phyloP scores from a whole-genome alignment of 2,113 vertebrate genomes.

The Bujurquina vittata region DNA sequence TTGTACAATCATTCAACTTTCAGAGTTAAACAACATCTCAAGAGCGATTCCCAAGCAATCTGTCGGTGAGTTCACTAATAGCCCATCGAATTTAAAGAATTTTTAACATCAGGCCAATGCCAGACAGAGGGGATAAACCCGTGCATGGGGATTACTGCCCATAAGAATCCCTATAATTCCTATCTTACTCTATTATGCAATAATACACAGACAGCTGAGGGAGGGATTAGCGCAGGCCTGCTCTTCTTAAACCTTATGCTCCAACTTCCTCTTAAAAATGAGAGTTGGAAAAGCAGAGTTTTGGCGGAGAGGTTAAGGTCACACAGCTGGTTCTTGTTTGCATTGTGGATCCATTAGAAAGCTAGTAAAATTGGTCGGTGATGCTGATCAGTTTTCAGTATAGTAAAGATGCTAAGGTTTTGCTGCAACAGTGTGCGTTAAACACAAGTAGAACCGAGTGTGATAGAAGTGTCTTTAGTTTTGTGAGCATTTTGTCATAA shows the following conservation, averaged over 20 bases:
- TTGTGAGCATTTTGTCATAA: too few relatives aligned
- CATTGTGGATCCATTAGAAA: background rate
- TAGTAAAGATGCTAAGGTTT: background rate
- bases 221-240: constrained; percentile 62
- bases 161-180: constrained; percentile 74
- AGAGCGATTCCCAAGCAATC: constrained; percentile 1
- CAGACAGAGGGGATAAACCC: constrained; percentile 63
- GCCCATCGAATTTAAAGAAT: constrained; percentile 54
- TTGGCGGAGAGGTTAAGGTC: background rate
- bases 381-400: background rate
- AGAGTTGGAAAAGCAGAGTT: constrained; percentile 10
- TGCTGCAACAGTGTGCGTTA: background rate
- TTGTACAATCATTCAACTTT: constrained; percentile 12
- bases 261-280: constrained; percentile 54
- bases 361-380: background rate
- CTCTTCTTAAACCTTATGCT: constrained; percentile 68
- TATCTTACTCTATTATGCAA: constrained; percentile 79
- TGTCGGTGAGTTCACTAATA: constrained; percentile 14
- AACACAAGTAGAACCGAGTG: too few relatives aligned
- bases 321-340: background rate
- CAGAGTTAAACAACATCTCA: background rate
- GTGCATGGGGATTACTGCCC: constrained; percentile 68
- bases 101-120: constrained; percentile 44
- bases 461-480: too few relatives aligned
- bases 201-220: constrained; percentile 73